Conservation (phyloP, 2,888 invertebrate genomes). For the Agrotis puta region DNA sequence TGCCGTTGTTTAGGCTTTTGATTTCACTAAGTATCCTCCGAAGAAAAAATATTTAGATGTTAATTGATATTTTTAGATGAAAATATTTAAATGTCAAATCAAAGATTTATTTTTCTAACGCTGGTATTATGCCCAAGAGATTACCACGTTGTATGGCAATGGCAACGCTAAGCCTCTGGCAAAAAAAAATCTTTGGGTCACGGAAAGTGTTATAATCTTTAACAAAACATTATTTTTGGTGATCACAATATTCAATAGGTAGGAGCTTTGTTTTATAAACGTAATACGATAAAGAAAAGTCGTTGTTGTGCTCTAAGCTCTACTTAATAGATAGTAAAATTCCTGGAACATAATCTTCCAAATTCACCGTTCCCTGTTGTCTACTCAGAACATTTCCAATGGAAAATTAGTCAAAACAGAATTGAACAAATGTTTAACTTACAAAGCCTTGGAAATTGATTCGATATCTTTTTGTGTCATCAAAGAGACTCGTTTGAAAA, state of each 20-base stretch:
- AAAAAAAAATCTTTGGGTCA: too few species aligned
- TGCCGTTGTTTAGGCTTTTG: conserved; percentile 9
- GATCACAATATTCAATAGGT: conserved; percentile 5
- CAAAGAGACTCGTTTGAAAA: conserved; percentile 31
- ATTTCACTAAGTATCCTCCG: conserved; percentile 20
- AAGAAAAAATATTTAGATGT: background rate
- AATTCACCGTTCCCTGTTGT: conserved; percentile 7
- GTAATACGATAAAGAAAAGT: background rate
- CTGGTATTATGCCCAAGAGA: too few species aligned
- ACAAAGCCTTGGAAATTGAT: conserved; percentile 45
- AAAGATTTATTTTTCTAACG: too few species aligned
- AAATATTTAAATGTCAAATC: too few species aligned
- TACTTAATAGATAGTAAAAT: background rate
- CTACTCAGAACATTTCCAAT: background rate
- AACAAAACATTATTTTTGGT: conserved; percentile 13
- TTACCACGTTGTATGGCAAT: too few species aligned
- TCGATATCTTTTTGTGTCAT: conserved; percentile 47
- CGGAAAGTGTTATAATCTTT: too few species aligned
- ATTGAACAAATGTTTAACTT: conserved; percentile 36
- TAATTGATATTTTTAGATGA: too few species aligned
- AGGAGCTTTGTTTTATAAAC: conserved; percentile 21
- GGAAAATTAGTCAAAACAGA: conserved; percentile 29
- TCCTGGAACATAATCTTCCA: background rate
- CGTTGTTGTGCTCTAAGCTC: background rate
- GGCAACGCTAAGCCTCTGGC: too few species aligned